Base-by-base conservation (phyloP, 2,113 vertebrate species). In the Benitochromis conjunctus region DNA sequence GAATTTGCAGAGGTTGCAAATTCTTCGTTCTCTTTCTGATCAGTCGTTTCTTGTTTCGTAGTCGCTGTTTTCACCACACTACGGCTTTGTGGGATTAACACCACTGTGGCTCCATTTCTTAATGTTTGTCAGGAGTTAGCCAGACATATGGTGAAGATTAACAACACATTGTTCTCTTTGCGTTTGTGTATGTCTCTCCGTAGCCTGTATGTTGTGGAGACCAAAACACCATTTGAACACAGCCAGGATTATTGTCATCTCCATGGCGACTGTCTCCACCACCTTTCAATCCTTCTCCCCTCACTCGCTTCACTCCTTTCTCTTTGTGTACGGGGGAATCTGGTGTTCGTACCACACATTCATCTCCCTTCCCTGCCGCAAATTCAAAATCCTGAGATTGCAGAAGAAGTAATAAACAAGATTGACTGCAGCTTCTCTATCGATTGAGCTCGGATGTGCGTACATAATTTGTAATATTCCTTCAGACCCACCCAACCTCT, bases 381-480 rank as follows among this genome's bases (percentile, higher is more conserved):
- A 91, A 92, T 94, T 95, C 92, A 88, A 86, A 95, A 94, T 94
- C 90, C 89, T 84, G 64, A 94, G 94, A 95, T 94, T 89, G 94
- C 89, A 86, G 88, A 90, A 86, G 80, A 58, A 86, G 94, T 93
- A 89, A 93, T 96, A 95, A 95, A 96, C 91, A 92, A 92, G 91
- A 96, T 91, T 91, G 89, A 96, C 91, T 91, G 77, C 86, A 86
- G 71, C 83, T 83, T 86, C 29, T 56, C 21, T 91, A 95, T 94
- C 91, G 95, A 96, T 95, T 80, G 79, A 81, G 31, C 84, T 86
- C 83, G 82, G 71, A 82, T 90, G 83, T 90, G 91, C 86, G 91
- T 80, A 46, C 53, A 80, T 95, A 94, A 95, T 95, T 94, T 94
- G 92, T 88, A 94, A 94, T 85, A 86, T 76, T 34, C 60, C 78